Evolutionary conservation across 1,140 invertebrate genomes (phyloP), one percentile per base, ranked within the genome.

Genomic region (Drosophila subpulchrella): DNA sequence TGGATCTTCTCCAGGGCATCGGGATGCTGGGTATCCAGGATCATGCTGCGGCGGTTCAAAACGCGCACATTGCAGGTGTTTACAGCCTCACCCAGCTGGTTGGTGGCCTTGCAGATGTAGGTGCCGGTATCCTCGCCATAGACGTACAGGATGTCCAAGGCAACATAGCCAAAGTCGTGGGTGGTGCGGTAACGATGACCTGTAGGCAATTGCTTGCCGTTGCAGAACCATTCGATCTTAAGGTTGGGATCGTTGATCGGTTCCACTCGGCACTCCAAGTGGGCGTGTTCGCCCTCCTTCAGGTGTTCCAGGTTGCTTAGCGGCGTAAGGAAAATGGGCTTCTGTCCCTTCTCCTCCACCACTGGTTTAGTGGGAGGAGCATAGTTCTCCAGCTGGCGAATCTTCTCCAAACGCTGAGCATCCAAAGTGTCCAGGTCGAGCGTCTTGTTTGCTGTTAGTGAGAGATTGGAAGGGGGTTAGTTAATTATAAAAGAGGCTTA

Each of bases 141-240:
- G 2, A 97, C 95, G 92, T 98, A 98, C 10, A 99, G 93, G 83
- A 99, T 97, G 92, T 99, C 98, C 59, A 99, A 94, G 50, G 97
- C 97, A 36, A 99, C 98, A 92, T 98, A 99, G 38, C 98, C 98
- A 92, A 99, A 99, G 90, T 99, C 98, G 93, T 99, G 97, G 20
- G 97, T 97, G 27, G 97, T 98, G 90, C 97, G 95, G 93, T 96
- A 98, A 60, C 97, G 95, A 91, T 97, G 97, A n/a, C 97, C 97
- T 20, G 95, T 94, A 70, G 95, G 95, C 67, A 97, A 94, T 67
- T 95, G 95, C 63, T 96, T 94, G 59, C 97, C 97, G 93, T 98
- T 97, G 50, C 96, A 95, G 93, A 96, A 98, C 98, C 98, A 99
- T 93, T 99, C 97, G 58, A 99, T 97, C 92, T 96, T 97, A 79